Base-by-base conservation (phyloP, 1,140 invertebrate species). In the Bradynema listronoti region DNA sequence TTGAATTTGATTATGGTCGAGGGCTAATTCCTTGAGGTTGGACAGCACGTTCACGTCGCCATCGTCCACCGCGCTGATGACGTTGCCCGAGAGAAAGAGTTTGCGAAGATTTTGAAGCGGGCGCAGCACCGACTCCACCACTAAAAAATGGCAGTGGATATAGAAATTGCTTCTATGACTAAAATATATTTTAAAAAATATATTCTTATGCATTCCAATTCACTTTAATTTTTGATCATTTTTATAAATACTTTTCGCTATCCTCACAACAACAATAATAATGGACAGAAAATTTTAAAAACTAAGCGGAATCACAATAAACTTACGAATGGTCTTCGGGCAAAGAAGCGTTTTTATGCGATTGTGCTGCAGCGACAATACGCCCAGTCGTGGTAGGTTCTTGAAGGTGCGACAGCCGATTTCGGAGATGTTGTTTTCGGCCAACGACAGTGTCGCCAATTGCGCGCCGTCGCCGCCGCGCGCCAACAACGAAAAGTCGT, bases 1-100 rank as follows among this genome's bases (percentile, higher is more conserved):
- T 71, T 55, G 53, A 32, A 72, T 60, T 39, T 69, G 56, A 41
- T 77, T 65, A 41, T 77, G 41, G 22, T 66, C 68, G 33, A 77
- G 47, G 27, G 49, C 51, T 39, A 77, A 53, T 24, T 63, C 61
- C 42, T 66, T 36, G 46, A 73, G 61, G n/a, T 29, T 59, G 11
- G 45, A 33, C 22, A 73, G 41, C 19, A 58, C 54, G 19, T 66
- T 71, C 43, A 73, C 34, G 33, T 73, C 71, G 32, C 66, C 73
- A 19, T 63, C 47, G 36, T 66, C 32, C n/a, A 73, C 45, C n/a
- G 46, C 39, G 2, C 36, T 42, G 24, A 73, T 58, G 11, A 52
- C 51, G 33, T 73, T 73, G 6, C 53, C 14, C 1, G 72, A 73
- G 9, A 73, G 59, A 19, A 61, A 62, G 14, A 73, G 53, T 22